Base-by-base conservation (phyloP, 2,797 vertebrate genomes). In the Pseudochaenichthys georgianus region DNA sequence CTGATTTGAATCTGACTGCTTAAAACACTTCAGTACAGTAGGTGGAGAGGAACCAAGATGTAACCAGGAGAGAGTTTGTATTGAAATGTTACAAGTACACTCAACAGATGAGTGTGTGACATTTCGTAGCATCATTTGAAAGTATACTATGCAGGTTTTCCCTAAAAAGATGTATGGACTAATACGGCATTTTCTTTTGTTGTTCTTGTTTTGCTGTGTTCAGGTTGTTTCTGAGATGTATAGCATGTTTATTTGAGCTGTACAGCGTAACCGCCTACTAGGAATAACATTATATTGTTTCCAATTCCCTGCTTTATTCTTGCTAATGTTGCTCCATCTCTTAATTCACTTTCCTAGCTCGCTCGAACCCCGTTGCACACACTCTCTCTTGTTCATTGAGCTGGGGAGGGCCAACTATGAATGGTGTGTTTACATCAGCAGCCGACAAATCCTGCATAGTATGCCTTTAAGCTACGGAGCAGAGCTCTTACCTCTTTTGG, bases 401-500 rank as follows among this genome's bases (percentile, higher is more conserved):
- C 34, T 8, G 34, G 34, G 7, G 34, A 38, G 34, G 34, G 7
- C 8, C 34, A 38, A 6, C 34, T 38, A 38, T 38, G 34, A 34
- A 8, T 38, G 34, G 34, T 38, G 34, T 38, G 34, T 38, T 38
- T 38, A 38, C 34, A 38, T 38, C 17, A n/a, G 17, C 48, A 50
- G 19, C 48, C 4, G 48, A 19, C 48, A 50, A 50, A 19, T 50
- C 48, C 48, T 50, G 48, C 48, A 50, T 50, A 19, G 48, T 50
- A 50, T 50, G n/a, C 48, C 48, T 50, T 50, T 50, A 42, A 45
- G 52, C 65, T 7, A 2, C 5, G 17, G 57, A 43, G 23, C 42
- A 38, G 9, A 48, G 1, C 85, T 92, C 92, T 9, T 38, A 99
- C 98, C 96, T 98, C 94, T 97, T 99, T 65, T 99, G 97, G 63